These are phyloP conservation scores for Cyphomyrus discorhynchus DNA, from an alignment of 2,113 vertebrate genomes.

Conservation along the genomic window DNA sequence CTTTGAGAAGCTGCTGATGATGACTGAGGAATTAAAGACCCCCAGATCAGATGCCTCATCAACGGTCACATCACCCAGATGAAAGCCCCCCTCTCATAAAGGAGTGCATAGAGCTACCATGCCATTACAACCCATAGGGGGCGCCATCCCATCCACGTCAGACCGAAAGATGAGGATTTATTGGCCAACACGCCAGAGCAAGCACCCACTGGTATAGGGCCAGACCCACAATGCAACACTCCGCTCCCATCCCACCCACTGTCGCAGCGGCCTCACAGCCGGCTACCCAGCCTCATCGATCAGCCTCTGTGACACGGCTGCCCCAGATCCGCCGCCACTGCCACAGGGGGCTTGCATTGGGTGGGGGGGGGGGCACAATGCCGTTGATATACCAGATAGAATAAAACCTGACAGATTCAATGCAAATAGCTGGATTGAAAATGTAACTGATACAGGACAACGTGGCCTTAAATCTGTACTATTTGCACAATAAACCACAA, in stretches of 20 bases:
- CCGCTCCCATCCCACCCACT: not conserved
- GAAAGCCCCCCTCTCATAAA: not conserved
- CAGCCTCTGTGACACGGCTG: not conserved
- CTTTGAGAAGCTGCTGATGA: not conserved
- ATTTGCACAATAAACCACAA: not conserved
- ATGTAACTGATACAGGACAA: not conserved
- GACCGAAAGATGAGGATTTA: not conserved
- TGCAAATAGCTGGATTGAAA: not conserved
- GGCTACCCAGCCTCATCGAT: not conserved
- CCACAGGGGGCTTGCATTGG: not conserved
- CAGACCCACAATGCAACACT: conserved; percentile 6
- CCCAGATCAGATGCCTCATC: not conserved
- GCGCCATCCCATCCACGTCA: not conserved
- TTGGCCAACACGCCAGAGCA: not conserved
- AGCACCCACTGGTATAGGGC: not conserved
- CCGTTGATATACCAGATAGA: not conserved
- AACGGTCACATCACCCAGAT: not conserved
- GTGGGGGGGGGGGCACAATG: not conserved
- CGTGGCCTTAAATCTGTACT: not conserved
- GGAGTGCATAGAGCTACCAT: not conserved
- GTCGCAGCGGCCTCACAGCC: not conserved
- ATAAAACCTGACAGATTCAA: not conserved
- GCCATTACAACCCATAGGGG: not conserved
- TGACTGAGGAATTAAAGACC: not conserved
- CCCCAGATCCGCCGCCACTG: not conserved